Evolutionary conservation across 2,113 vertebrate species (phyloP).

Genomic region (Choloepus hoffmanni): DNA sequence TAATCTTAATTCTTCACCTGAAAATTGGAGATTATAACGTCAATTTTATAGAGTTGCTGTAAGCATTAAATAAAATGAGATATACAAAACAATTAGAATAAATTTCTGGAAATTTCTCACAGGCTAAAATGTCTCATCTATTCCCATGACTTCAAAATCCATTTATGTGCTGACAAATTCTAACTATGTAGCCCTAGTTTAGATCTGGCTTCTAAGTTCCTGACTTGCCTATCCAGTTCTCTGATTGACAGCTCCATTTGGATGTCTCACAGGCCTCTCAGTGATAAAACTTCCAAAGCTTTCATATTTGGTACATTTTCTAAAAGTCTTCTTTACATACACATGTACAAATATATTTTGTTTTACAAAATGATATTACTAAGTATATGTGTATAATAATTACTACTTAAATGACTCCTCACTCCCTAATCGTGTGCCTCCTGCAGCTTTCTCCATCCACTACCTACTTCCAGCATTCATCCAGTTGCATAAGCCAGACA

Average conservation of each 20-base stretch:
- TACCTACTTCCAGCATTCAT: neutral
- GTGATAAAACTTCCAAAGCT: neutral
- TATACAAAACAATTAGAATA: neutral
- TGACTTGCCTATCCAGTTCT: neutral
- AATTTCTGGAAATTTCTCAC: slow-evolving; percentile 45
- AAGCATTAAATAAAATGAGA: slow-evolving; percentile 51
- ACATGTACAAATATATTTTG: neutral
- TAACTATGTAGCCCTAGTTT: neutral
- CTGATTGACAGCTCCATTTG: neutral
- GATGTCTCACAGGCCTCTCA: neutral
- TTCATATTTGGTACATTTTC: neutral
- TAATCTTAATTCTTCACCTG: slow-evolving; percentile 12
- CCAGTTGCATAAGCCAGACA: neutral
- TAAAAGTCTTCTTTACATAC: neutral
- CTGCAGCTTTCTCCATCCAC: neutral
- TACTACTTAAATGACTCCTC: neutral
- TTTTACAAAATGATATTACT: neutral
- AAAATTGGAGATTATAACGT: slow-evolving; percentile 34
- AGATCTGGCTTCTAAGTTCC: neutral
- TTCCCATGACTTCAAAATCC: neutral
- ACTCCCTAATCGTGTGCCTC: no score
- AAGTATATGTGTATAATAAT: neutral
- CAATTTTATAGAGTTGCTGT: slow-evolving; percentile 28
- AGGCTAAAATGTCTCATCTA: neutral
- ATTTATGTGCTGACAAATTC: neutral